phyloP scores from a whole-genome alignment of 2,797 vertebrate species.

The Peromyscus aztecus region DNA sequence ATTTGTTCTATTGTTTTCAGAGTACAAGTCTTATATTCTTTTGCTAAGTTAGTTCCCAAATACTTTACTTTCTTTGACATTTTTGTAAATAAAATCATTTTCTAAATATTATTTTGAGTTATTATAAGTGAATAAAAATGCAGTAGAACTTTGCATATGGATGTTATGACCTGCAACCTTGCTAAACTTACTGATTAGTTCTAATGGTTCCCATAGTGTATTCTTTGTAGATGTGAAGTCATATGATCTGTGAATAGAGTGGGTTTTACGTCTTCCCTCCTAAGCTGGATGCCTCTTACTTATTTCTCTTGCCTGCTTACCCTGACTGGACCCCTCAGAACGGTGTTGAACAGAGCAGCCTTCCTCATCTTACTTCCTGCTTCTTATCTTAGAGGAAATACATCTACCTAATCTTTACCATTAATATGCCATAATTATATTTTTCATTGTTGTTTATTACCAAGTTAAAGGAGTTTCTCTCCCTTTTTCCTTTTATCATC shows the following conservation, averaged over 20 bases:
- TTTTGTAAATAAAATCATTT: constrained; percentile 29
- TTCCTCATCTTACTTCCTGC: neutral
- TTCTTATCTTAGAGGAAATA: constrained; percentile 4
- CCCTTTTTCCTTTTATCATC: neutral
- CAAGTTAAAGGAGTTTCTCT: neutral
- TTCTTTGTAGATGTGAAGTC: neutral
- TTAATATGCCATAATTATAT: neutral
- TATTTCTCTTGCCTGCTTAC: neutral
- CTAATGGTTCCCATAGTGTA: neutral
- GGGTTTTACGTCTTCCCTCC: constrained; percentile 12
- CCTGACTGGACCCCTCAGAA: neutral
- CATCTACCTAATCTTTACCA: neutral
- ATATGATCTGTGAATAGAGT: constrained; percentile 21
- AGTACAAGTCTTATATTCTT: neutral
- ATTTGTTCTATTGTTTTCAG: constrained; percentile 39
- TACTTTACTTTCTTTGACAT: constrained; percentile 27
- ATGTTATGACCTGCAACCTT: neutral
- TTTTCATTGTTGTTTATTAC: constrained; percentile 22
- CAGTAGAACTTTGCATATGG: constrained; percentile 19
- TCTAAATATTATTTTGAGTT: constrained; percentile 50
- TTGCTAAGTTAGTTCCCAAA: constrained; percentile 33
- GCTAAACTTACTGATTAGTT: constrained; percentile 22
- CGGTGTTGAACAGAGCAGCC: neutral
- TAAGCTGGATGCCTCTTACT: neutral
- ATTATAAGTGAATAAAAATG: constrained; percentile 1